Conservation (phyloP, 1,140 invertebrate species). For the Dryas iulia region DNA sequence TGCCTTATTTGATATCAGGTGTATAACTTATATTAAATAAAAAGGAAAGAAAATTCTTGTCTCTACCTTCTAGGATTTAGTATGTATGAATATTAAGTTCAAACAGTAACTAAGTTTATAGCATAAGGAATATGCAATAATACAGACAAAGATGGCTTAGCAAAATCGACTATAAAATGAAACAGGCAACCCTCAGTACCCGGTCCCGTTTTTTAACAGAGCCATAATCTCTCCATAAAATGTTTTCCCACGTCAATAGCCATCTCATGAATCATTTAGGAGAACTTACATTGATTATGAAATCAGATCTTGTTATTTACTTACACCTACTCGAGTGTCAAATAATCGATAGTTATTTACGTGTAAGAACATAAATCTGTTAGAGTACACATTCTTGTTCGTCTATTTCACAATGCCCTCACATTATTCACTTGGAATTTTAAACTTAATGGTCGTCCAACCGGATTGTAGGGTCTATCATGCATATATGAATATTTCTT, state of each 20-base stretch:
- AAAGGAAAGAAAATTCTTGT: conserved; percentile 30
- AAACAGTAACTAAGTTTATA: not conserved
- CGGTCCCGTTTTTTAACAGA: conserved; percentile 26
- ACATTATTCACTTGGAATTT: not conserved
- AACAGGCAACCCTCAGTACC: not conserved
- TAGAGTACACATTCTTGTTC: conserved; percentile 45
- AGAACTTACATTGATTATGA: conserved; percentile 31
- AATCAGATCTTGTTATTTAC: conserved; percentile 34
- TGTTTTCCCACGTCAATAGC: conserved; percentile 38
- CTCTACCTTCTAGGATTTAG: not conserved
- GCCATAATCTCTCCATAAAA: conserved; percentile 34
- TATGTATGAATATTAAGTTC: not conserved
- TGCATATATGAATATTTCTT: conserved; percentile 36
- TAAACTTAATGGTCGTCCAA: conserved; percentile 16
- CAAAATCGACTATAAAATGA: conserved; percentile 10
- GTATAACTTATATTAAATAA: conserved; percentile 41
- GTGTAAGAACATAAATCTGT: conserved; percentile 35
- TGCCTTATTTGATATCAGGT: conserved; percentile 50
- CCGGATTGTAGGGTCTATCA: conserved; percentile 8
- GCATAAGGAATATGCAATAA: not conserved
- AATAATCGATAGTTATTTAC: conserved; percentile 42
- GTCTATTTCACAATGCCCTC: conserved; percentile 31
- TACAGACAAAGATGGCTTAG: not conserved
- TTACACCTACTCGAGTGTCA: conserved; percentile 34
- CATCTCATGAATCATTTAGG: conserved; percentile 37